Percentiles rank a stretch among this genome's conserved stretches.
These are phyloP conservation scores for Indicator indicator DNA, from an alignment of 2,113 vertebrate genomes.

Conservation along the genomic window DNA sequence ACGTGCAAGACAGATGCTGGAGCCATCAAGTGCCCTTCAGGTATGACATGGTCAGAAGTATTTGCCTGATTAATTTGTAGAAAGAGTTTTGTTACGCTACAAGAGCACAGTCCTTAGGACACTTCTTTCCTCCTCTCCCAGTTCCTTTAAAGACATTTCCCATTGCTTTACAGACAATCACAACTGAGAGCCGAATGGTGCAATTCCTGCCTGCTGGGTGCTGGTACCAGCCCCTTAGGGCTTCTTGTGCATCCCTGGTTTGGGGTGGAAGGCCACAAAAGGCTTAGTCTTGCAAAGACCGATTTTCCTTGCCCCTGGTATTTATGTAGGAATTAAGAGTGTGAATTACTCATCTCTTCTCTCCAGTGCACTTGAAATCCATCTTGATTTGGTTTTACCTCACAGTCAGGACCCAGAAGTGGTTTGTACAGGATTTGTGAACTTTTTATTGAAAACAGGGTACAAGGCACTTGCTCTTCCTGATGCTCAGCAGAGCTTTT, in stretches of 20 bases:
- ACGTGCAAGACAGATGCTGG: slow-evolving; percentile 1
- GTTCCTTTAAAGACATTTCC: neutral
- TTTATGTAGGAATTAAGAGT: slow-evolving; percentile 45
- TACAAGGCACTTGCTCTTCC: neutral
- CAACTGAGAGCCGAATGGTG: neutral
- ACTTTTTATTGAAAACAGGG: neutral
- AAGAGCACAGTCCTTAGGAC: neutral
- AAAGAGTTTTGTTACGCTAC: slow-evolving; percentile 31
- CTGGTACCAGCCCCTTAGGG: neutral
- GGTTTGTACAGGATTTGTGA: slow-evolving; percentile 1
- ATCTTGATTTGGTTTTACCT: slow-evolving; percentile 25
- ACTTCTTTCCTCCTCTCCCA: neutral
- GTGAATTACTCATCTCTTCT: neutral
- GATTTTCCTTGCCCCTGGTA: slow-evolving; percentile 7
- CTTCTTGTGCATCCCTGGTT: neutral
- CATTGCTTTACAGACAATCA: slow-evolving; percentile 39
- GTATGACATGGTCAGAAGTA: slow-evolving; percentile 48
- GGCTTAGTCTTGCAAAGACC: slow-evolving; percentile 40
- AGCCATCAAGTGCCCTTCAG: slow-evolving; percentile 72
- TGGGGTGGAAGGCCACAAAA: neutral
- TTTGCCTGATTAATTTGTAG: slow-evolving; percentile 42
- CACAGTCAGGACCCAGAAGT: neutral
- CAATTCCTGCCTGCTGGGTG: slow-evolving; percentile 42
- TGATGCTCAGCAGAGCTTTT: neutral
- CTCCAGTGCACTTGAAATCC: slow-evolving; percentile 29